Evolutionary conservation across 2,113 vertebrate genomes (phyloP).

Genomic region (Struthio camelus): DNA sequence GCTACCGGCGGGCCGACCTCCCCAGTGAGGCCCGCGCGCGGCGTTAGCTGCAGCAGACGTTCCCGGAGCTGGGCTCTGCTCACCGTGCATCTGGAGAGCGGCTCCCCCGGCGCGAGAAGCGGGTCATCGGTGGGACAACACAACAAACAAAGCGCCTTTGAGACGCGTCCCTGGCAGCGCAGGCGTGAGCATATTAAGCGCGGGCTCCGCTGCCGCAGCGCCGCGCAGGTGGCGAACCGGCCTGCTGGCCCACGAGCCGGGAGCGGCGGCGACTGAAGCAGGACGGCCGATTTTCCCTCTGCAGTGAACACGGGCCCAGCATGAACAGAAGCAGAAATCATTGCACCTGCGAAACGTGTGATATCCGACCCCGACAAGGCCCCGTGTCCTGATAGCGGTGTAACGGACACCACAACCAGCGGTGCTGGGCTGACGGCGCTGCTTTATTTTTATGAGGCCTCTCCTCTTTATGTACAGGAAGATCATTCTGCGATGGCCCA

Average conservation of each 20-base stretch:
- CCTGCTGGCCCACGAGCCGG: accelerated
- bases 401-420: accelerated
- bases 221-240: not conserved
- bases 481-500: not conserved
- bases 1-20: not conserved
- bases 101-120: not conserved
- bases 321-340: not conserved
- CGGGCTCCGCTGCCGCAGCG: not conserved
- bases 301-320: not conserved
- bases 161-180: not conserved
- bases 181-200: not conserved
- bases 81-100: not conserved
- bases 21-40: not conserved
- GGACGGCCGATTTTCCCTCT: not conserved
- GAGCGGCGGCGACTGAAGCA: not conserved
- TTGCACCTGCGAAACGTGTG: not conserved
- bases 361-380: not conserved
- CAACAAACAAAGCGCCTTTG: not conserved
- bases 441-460: not conserved
- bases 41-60: not conserved
- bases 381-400: not conserved
- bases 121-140: not conserved
- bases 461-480: not conserved
- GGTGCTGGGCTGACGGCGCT: not conserved
- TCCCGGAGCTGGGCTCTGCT: not conserved